Evolutionary conservation across 2,888 invertebrate species (phyloP), one percentile per base, ranked within the genome.

Genomic region (Drosophila nr. medialis): DNA sequence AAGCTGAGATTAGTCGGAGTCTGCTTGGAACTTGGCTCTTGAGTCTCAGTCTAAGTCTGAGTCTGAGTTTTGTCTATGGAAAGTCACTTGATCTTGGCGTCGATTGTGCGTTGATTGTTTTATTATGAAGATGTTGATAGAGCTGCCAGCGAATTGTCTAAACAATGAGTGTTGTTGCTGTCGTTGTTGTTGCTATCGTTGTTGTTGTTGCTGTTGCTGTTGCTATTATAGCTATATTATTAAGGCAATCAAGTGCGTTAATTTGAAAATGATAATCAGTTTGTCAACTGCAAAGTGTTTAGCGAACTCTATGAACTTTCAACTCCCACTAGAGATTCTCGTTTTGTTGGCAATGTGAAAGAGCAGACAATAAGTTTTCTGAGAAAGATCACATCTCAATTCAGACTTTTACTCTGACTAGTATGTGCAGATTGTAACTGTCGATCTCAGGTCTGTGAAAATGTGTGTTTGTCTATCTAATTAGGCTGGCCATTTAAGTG

Each of bases 91-190:
- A 86, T 86, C 86, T 79, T 75, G 72, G 89, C 82, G 68, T 86
- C 74, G 85, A 86, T 87, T 86, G 85, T 86, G 87, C 86, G 89
- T 89, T 89, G 89, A 86, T 86, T 86, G 89, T 86, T 86, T 86
- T 89, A 86, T 86, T 86, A 86, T 89, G 81, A 89, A 89, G 86
- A 84, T 85, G 83, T 86, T 81, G 87, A 87, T 84, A 74, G 87
- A 73, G 81, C 72, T 72, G 79, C 66, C 79, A 74, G 80, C 48
- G 59, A 36, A 73, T 58, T 69, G 80, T 77, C 72, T 75, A 62
- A 79, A 59, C 72, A 75, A 68, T 66, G 76, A 34, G 32, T 69
- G 68, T 54, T 32, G 50, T 45, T 73, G 59, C 42, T 61, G 64
- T 66, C 40, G 64, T 61, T 58, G 68, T 24, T 45, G 62, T 75